Percentiles rank a stretch among this genome's conserved stretches.
phyloP scores from a whole-genome alignment of 1,140 invertebrate genomes.

The Bombus affinis region DNA sequence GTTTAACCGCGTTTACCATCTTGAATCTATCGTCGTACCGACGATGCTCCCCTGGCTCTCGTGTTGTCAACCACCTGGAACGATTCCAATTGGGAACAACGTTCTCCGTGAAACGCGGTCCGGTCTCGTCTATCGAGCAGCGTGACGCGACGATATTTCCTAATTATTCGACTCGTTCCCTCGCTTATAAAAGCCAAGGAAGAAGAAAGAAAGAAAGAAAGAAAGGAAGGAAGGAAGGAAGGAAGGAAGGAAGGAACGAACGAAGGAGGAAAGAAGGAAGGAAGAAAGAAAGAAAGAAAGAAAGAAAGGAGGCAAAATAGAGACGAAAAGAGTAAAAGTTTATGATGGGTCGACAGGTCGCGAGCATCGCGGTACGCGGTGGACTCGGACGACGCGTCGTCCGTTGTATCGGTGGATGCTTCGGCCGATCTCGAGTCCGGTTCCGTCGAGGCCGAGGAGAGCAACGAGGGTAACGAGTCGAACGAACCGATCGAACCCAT shows the following conservation, averaged over 20 bases:
- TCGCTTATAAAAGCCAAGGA: neutral
- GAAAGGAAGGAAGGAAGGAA: neutral
- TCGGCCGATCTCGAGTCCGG: constrained; percentile 77
- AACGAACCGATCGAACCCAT: constrained; percentile 62
- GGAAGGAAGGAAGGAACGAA: too few species aligned
- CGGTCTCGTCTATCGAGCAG: neutral
- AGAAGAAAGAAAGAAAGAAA: too few species aligned
- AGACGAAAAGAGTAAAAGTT: neutral
- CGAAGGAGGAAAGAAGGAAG: neutral
- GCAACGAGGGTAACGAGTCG: constrained; percentile 60
- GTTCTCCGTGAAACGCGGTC: constrained; percentile 19
- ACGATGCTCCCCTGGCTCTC: neutral
- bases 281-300: too few species aligned
- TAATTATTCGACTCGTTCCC: neutral
- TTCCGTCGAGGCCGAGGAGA: constrained; percentile 76
- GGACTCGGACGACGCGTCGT: constrained; percentile 79
- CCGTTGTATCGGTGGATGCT: constrained; percentile 76
- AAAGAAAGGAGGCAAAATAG: too few species aligned
- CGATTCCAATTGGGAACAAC: constrained; percentile 57
- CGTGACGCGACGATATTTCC: neutral
- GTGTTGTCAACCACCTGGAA: constrained; percentile 64
- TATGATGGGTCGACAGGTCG: constrained; percentile 31
- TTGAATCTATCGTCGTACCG: constrained; percentile 12
- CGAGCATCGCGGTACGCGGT: constrained; percentile 69
- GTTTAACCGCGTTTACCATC: constrained; percentile 21